These are phyloP conservation scores for Dioctria rufipes DNA, from an alignment of 2,888 invertebrate species.

Conservation along the genomic window DNA sequence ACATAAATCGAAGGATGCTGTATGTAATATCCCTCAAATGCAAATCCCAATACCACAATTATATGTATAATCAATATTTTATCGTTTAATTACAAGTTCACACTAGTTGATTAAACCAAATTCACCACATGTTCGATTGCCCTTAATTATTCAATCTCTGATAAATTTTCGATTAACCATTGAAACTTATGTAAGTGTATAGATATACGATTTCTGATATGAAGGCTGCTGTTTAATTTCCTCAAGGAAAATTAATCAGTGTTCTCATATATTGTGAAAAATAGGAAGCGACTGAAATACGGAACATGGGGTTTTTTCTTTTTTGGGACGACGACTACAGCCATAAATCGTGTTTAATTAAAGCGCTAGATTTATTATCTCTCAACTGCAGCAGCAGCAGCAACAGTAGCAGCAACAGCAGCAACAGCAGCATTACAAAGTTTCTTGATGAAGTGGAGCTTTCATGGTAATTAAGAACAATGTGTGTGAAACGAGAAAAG, in stretches of 20 bases:
- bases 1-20: too few relatives aligned
- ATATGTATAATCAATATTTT: constrained; percentile 13
- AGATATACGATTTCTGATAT: neutral
- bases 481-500: too few relatives aligned
- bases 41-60: too few relatives aligned
- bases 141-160: constrained; percentile 31
- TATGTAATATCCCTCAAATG: too few relatives aligned
- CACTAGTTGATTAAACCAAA: neutral
- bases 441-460: too few relatives aligned
- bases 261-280: constrained; percentile 37
- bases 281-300: constrained; percentile 39
- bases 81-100: constrained; percentile 3
- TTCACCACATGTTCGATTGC: neutral
- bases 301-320: neutral
- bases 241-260: constrained; percentile 32
- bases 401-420: neutral
- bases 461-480: too few relatives aligned
- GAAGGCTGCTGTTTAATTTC: constrained; percentile 6
- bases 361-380: constrained; percentile 39
- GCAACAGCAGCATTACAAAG: too few relatives aligned
- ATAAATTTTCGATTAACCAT: constrained; percentile 18
- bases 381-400: neutral
- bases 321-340: constrained; percentile 10
- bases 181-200: neutral
- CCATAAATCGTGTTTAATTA: constrained; percentile 48